Conservation (phyloP, 1,140 invertebrate genomes). For the Bombus breviceps region DNA sequence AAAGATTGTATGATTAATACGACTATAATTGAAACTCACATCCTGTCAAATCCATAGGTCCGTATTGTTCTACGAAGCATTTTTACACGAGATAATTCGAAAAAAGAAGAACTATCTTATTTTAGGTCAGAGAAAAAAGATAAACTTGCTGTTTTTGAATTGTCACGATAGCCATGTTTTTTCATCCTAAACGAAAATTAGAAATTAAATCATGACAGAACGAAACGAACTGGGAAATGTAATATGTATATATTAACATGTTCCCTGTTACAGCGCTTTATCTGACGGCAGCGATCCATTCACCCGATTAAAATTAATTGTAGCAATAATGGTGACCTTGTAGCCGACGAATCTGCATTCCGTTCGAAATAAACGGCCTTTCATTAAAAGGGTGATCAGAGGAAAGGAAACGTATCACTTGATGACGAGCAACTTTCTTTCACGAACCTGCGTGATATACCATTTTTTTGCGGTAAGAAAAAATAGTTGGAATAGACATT, state of each 20-base stretch:
- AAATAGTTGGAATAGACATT: background rate
- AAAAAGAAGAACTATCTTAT: too few species aligned
- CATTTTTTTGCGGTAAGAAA: background rate
- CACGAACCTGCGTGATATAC: background rate
- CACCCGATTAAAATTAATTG: slow-evolving; percentile 49
- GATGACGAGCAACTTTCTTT: background rate
- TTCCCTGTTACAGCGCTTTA: slow-evolving; percentile 1
- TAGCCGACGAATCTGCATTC: slow-evolving; percentile 24
- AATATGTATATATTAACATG: background rate
- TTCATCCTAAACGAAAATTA: background rate
- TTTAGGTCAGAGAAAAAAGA: too few species aligned
- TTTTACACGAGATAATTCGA: too few species aligned
- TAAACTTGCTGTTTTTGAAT: too few species aligned
- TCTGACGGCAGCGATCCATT: slow-evolving; percentile 6
- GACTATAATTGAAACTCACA: too few species aligned
- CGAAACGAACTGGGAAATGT: background rate
- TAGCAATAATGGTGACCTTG: slow-evolving; percentile 39
- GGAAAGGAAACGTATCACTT: background rate
- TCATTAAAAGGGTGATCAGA: background rate
- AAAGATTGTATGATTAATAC: too few species aligned
- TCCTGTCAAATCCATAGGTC: too few species aligned
- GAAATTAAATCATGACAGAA: background rate
- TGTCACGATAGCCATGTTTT: background rate
- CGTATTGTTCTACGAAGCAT: too few species aligned
- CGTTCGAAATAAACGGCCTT: slow-evolving; percentile 20